Evolutionary conservation across 2,888 invertebrate species (phyloP), one percentile per base, ranked within the genome.

Genomic region (Drosophila birchii): DNA sequence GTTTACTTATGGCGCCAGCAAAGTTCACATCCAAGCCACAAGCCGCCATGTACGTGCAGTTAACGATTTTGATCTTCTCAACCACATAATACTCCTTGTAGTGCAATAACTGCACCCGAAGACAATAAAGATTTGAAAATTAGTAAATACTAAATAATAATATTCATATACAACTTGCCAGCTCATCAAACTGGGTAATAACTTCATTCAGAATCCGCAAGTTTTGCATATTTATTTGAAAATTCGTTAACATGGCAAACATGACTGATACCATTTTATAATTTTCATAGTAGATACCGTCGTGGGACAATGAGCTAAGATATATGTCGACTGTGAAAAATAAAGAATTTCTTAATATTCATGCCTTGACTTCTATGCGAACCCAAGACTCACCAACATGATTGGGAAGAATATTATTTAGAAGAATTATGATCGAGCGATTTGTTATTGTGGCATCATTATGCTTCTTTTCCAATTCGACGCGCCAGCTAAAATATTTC

Each of bases 11-110:
- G 16, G 88, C 72, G 1, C 86, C 89, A 61, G 95, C 94, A 72
- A 95, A 93, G 36, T 94, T 95, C 0, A 96, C 95, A 81, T 96
- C 96, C 54, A 99, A 93, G 0, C 99, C 99, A 89, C 97, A 97
- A 0, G 98, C 98, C 1, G 98, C 98, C 98, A 99, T 98, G 90
- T 98, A 99, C 0, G 98, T 98, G 94, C 97, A 97, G 63, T 98
- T 98, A 26, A 98, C 98, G 60, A 98, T 96, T 93, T 99, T 99
- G 32, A 99, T 99, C 93, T 99, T 99, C 92, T 99, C 99, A 5
- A 99, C 96, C 86, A 95, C 94, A 57, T 94, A 93, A 57, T 95
- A 93, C 0, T 93, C 89, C 6, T 76, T 89, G 39, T 94, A 94
- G 3, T 93, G 92, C 26, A 95, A 94, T 16, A 97, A 93, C 61